Conservation (phyloP, 37 sponge, comb jelly and placozoan genomes). For the Agelas oroides region DNA sequence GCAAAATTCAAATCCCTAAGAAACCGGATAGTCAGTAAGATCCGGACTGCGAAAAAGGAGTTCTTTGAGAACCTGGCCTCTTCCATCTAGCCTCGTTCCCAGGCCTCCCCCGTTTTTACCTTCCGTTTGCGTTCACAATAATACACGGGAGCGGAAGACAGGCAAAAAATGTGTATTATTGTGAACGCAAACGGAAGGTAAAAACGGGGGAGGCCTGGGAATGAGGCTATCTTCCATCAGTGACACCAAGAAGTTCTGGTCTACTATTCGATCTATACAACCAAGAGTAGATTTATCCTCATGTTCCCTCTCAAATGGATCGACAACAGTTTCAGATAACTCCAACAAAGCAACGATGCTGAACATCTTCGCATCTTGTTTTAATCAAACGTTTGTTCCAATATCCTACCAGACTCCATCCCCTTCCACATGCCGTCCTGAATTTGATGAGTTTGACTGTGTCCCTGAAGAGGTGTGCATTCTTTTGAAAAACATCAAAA, state of each 20-base stretch:
- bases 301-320: not conserved
- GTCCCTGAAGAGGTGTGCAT: not conserved
- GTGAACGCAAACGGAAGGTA: too few relatives aligned
- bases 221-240: too few relatives aligned
- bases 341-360: conserved; percentile 6
- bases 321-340: not conserved
- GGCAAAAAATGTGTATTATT: too few relatives aligned
- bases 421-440: not conserved
- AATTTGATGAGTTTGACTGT: not conserved
- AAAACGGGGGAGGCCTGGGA: too few relatives aligned
- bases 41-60: not conserved
- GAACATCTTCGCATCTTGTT: conserved; percentile 24
- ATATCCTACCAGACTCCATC: not conserved
- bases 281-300: too few relatives aligned
- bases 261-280: not conserved
- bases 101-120: too few relatives aligned
- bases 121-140: too few relatives aligned
- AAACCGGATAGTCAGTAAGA: not conserved
- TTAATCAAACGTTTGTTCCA: not conserved
- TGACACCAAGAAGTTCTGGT: not conserved
- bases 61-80: not conserved
- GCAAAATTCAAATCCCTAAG: not conserved
- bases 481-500: not conserved
- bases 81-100: too few relatives aligned
- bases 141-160: too few relatives aligned